These are phyloP conservation scores for Notothenia rossii DNA, from an alignment of 2,113 vertebrate genomes.

Conservation along the genomic window DNA sequence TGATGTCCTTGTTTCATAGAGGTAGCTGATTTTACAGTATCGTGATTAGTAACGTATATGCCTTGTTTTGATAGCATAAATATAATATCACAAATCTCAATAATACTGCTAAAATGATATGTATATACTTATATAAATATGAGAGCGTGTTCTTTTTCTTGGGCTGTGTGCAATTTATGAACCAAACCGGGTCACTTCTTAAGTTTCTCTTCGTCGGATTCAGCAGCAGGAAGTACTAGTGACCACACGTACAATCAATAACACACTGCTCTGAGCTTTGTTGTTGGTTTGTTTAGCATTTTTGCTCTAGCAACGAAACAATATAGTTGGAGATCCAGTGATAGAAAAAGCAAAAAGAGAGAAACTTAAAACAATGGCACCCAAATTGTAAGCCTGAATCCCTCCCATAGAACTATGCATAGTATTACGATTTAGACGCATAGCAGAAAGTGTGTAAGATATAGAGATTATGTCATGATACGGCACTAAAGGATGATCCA, in stretches of 20 bases:
- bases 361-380: constrained; percentile 45
- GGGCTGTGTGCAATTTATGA: constrained; percentile 80
- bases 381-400: constrained; percentile 54
- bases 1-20: constrained; percentile 73
- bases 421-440: constrained; percentile 46
- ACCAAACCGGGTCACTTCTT: constrained; percentile 60
- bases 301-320: constrained; percentile 28
- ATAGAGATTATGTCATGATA: constrained; percentile 24
- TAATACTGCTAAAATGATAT: constrained; percentile 59
- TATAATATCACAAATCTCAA: constrained; percentile 63
- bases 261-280: constrained; percentile 4
- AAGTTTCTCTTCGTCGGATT: constrained; percentile 60
- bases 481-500: background rate
- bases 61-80: constrained; percentile 78
- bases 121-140: constrained; percentile 36
- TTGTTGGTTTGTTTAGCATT: constrained; percentile 9
- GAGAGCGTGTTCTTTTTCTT: constrained; percentile 63
- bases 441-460: constrained; percentile 9
- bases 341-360: constrained; percentile 27
- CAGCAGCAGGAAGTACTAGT: constrained; percentile 47
- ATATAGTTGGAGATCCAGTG: background rate
- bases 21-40: constrained; percentile 74
- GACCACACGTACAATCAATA: constrained; percentile 50
- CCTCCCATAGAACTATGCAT: constrained; percentile 77
- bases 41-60: constrained; percentile 75